Evolutionary conservation across 37 sponge, comb jelly and placozoan genomes (phyloP), one percentile per base, ranked within the genome.

Genomic region (Dysidea cf. avara): DNA sequence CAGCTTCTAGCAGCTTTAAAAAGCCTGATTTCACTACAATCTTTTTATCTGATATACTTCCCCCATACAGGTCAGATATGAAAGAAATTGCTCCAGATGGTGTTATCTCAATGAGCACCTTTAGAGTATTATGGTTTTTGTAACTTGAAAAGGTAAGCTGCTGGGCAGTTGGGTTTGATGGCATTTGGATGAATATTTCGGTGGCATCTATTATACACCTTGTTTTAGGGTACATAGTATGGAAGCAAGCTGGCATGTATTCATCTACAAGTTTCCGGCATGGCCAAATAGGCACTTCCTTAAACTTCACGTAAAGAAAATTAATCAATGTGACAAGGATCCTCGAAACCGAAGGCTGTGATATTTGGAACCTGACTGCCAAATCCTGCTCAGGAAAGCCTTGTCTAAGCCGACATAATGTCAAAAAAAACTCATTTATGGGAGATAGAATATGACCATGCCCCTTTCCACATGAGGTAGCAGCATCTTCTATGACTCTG

Each of bases 41-140:
- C 30, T 79, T 52, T 2, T 56, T 58, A 54, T 78, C 79, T 34
- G 79, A 78, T 29, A 77, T 77, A 11, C 46, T 56, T 18, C 68
- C 68, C 2, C 39, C 58, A 56, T 53, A 78, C 17, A 67, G 16
- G 4, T 49, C 71, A 20, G 62, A 70, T 7, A 69, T 46, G 22
- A 29, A 79, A 32, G 34, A 35, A 11, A 79, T 69, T 36, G 17
- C 56, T 24, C 78, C 78, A 77, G 56, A 49, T 2, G 79, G 79
- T 39, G 70, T 69, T 69, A 58, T 60, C 18, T 30, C 68, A 33
- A 74, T 21, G 7, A 74, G 35, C n/a, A n/a, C n/a, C n/a, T n/a
- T n/a, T n/a, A n/a, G n/a, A n/a, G n/a, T n/a, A n/a, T n/a, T n/a
- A n/a, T n/a, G n/a, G n/a, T n/a, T n/a, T n/a, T n/a, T n/a, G n/a